These are phyloP conservation scores for Lacerta agilis DNA, from an alignment of 2,797 vertebrate genomes.

Conservation along the genomic window DNA sequence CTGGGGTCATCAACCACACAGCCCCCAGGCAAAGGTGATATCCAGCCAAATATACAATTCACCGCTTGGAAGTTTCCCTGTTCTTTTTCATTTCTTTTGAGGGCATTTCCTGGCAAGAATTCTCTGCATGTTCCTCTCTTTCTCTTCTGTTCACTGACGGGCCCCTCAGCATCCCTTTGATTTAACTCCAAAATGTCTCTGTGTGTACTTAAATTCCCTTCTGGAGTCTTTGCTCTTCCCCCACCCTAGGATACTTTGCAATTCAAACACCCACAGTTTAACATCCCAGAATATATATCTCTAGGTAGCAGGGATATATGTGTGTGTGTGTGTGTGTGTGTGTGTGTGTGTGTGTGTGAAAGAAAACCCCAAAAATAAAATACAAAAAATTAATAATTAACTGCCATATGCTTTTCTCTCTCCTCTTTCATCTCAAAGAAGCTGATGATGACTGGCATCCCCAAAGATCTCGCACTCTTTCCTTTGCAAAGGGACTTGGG, in stretches of 20 bases:
- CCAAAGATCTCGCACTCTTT: accelerated
- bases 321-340: too few relatives aligned
- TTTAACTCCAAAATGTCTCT: not conserved
- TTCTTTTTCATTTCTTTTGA: not conserved
- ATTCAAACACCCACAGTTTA: not conserved
- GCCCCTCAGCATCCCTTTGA: not conserved
- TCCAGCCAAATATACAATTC: not conserved
- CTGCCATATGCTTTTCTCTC: not conserved
- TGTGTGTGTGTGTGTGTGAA: too few relatives aligned
- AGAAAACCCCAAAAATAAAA: not conserved
- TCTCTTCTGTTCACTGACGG: not conserved
- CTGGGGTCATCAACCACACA: accelerated
- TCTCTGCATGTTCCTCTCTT: not conserved
- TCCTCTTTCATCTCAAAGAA: conserved; percentile 17
- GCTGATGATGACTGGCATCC: not conserved
- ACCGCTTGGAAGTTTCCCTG: not conserved
- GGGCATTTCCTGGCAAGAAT: not conserved
- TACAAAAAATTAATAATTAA: conserved; percentile 23
- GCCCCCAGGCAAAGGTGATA: not conserved
- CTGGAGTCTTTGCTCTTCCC: not conserved
- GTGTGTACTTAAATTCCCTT: not conserved
- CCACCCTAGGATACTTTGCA: not conserved
- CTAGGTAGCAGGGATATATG: not conserved
- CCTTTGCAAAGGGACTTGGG: not conserved
- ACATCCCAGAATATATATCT: not conserved